Percentiles rank a stretch among this genome's conserved stretches.
Evolutionary conservation across 2,888 invertebrate genomes (phyloP).

Genomic region (Mongoloraphidia duomilia): DNA sequence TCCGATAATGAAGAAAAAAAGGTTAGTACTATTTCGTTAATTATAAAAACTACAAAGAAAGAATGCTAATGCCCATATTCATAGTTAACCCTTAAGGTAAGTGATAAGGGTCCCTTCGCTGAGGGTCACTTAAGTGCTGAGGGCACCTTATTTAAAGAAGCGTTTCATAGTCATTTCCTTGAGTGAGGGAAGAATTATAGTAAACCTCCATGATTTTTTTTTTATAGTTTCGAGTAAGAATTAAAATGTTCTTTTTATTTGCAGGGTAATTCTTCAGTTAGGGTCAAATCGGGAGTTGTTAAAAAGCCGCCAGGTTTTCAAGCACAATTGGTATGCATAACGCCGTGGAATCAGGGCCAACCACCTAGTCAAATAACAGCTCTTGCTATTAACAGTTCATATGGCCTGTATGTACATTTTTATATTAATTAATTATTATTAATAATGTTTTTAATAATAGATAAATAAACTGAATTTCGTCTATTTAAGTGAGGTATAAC

Average conservation of each 20-base stretch:
- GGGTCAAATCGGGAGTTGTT: conserved; percentile 59
- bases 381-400: conserved; percentile 88
- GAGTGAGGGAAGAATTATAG: too few species aligned
- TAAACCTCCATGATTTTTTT: too few species aligned
- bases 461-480: too few species aligned
- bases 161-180: too few species aligned
- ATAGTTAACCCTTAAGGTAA: too few species aligned
- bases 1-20: conserved; percentile 35
- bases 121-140: too few species aligned
- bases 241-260: conserved; percentile 1
- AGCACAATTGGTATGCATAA: conserved; percentile 86
- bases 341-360: conserved; percentile 64
- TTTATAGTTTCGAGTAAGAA: background rate
- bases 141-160: too few species aligned
- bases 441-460: background rate
- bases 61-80: too few species aligned
- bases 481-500: too few species aligned
- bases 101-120: too few species aligned
- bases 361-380: conserved; percentile 77
- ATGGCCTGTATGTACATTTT: conserved; percentile 74
- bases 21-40: conserved; percentile 22
- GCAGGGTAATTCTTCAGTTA: conserved; percentile 29
- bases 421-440: background rate
- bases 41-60: too few species aligned
- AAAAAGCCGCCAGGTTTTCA: conserved; percentile 94